Evolutionary conservation across 2,113 vertebrate species (phyloP), one percentile per base, ranked within the genome.

Genomic region (Reinhardtius hippoglossoides): DNA sequence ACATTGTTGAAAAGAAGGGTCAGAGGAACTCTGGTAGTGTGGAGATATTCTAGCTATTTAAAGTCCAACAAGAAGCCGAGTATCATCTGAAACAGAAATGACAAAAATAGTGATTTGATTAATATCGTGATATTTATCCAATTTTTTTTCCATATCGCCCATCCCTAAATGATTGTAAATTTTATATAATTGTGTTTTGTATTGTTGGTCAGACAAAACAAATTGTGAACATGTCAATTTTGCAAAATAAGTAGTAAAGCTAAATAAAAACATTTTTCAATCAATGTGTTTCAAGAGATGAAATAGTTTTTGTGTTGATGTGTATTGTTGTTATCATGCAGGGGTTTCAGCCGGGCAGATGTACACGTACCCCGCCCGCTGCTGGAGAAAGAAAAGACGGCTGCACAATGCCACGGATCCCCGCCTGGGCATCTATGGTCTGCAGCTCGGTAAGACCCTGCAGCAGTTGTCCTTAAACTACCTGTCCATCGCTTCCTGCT

Each of bases 321-420:
- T 42, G 31, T 52, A 12, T 59, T 37, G 20, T 8, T 48, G 23
- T 79, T 57, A 3, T 63, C 68, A 4, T 63, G 3, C 89, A 98
- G 97, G 97, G 37, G 92, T 97, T 48, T 95, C 96, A 66, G 95
- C 97, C 0, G 97, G 97, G 71, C 97, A 98, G 93, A 95, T 98
- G 82, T 98, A 98, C 86, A 98, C 97, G 0, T 98, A 98, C 84
- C 97, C 97, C n/a, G 97, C 97, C 74, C 97, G 97, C 78, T 98
- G 97, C 92, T 98, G 97, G 97, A 96, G 97, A 55, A 98, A 98
- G 93, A 98, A 98, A 92, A 96, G 97, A 87, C 94, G 96, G 86
- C 95, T 98, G 77, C 96, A 97, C 86, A 95, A 95, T 2, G 90
- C 96, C 59, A 95, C 96, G 72, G 97, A 98, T 75, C 95, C 96